Conservation (phyloP, 2,113 vertebrate genomes). For the Poeciliopsis retropinna region DNA sequence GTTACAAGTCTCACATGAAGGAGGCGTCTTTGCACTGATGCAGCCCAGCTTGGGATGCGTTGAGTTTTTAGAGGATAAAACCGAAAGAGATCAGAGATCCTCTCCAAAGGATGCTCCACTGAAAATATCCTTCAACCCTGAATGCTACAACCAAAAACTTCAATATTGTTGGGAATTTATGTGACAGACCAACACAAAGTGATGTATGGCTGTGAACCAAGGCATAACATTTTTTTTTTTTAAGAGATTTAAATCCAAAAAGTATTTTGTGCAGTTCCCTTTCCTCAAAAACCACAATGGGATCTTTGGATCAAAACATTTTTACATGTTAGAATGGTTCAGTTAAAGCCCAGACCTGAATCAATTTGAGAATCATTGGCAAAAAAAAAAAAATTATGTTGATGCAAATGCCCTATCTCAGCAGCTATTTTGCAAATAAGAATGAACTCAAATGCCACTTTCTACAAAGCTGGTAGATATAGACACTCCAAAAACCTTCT, state of each 20-base stretch:
- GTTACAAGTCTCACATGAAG: constrained; percentile 37
- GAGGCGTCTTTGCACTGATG: neutral
- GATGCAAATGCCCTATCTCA: too few relatives aligned
- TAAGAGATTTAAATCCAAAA: neutral
- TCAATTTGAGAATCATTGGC: too few relatives aligned
- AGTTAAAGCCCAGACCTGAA: too few relatives aligned
- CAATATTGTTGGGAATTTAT: neutral
- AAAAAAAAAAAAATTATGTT: too few relatives aligned
- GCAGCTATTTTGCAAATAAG: too few relatives aligned
- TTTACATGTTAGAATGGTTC: too few relatives aligned
- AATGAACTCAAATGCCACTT: neutral
- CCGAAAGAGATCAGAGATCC: neutral
- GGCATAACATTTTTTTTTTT: neutral
- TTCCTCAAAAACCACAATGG: too few relatives aligned
- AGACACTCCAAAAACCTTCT: neutral
- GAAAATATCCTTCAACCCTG: neutral
- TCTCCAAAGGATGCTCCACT: neutral
- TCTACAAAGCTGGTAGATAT: neutral
- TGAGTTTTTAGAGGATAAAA: neutral
- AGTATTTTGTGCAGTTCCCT: neutral
- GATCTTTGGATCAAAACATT: too few relatives aligned
- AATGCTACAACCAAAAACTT: neutral
- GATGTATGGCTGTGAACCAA: neutral
- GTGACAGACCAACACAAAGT: neutral
- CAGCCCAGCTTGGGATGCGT: neutral